A percentile compares a stretch with the other conserved stretches of the same genome.
Conservation (phyloP, 2,113 vertebrate genomes). For the Anas platyrhynchos region DNA sequence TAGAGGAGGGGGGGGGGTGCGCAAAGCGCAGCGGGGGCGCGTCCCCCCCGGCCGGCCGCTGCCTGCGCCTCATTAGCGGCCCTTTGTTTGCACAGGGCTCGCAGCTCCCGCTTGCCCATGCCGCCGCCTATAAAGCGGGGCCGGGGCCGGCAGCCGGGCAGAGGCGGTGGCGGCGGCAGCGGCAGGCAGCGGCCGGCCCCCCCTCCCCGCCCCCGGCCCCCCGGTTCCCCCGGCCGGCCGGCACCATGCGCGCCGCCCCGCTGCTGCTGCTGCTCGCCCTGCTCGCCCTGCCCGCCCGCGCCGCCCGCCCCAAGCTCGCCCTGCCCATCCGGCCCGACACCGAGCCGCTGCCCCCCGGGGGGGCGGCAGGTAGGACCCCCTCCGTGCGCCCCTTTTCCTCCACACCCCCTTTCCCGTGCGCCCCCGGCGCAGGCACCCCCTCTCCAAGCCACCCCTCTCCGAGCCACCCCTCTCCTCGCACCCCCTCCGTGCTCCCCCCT, state of each 20-base stretch:
- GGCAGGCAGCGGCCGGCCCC: background rate
- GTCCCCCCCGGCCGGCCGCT: background rate
- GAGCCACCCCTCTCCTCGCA: background rate
- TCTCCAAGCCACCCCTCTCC: too few relatives aligned
- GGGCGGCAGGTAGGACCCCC: slow-evolving; percentile 81
- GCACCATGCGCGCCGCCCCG: background rate
- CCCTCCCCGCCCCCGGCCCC: background rate
- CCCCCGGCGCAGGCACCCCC: background rate
- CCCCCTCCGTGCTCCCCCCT: too few relatives aligned
- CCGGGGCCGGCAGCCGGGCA: background rate
- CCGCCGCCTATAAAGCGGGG: slow-evolving; percentile 46
- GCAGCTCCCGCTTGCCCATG: background rate
- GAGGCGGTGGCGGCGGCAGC: background rate
- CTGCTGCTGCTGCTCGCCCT: background rate
- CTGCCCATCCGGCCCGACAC: slow-evolving; percentile 88
- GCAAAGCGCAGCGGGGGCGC: background rate
- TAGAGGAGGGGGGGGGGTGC: too few relatives aligned
- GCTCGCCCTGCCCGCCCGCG: slow-evolving; percentile 9
- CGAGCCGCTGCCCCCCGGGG: slow-evolving; percentile 85
- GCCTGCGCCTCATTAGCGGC: slow-evolving; percentile 55
- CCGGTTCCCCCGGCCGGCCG: background rate
- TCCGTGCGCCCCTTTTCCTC: background rate
- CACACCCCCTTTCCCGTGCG: background rate
- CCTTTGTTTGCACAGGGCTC: slow-evolving; percentile 54
- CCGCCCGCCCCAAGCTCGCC: slow-evolving; percentile 80